phyloP scores from a whole-genome alignment of 2,888 invertebrate genomes.

The Dolomedes plantarius region DNA sequence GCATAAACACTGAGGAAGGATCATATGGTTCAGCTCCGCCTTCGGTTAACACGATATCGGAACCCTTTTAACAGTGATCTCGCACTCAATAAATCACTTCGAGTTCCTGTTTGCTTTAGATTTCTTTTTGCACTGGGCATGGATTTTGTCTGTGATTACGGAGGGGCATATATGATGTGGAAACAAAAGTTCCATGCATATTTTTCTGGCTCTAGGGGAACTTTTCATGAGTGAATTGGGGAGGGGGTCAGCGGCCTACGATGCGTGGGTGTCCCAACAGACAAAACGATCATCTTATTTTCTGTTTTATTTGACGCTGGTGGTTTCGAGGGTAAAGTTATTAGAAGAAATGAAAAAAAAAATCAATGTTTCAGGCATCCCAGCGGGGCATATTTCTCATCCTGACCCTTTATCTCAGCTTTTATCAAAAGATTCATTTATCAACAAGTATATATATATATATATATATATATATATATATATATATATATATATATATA shows the following conservation, averaged over 20 bases:
- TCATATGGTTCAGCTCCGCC: background rate
- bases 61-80: background rate
- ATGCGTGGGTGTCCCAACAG: background rate
- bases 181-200: background rate
- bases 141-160: background rate
- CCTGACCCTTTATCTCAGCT: too few relatives aligned
- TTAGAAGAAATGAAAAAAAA: too few relatives aligned
- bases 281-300: background rate
- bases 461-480: too few relatives aligned
- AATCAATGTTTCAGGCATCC: too few relatives aligned
- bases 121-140: background rate
- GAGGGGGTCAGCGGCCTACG: background rate
- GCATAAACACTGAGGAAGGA: background rate
- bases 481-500: too few relatives aligned
- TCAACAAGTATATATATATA: too few relatives aligned
- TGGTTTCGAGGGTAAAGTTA: too few relatives aligned
- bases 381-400: too few relatives aligned
- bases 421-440: too few relatives aligned
- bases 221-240: background rate
- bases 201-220: too few relatives aligned
- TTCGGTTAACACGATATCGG: background rate
- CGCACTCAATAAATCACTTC: conserved; percentile 33
- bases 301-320: too few relatives aligned
- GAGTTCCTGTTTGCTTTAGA: conserved; percentile 31
- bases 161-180: background rate